A percentile compares a stretch with the other conserved stretches of the same genome.
Evolutionary conservation across 2,797 vertebrate genomes (phyloP).

Genomic region (Hafferia zeledoni): DNA sequence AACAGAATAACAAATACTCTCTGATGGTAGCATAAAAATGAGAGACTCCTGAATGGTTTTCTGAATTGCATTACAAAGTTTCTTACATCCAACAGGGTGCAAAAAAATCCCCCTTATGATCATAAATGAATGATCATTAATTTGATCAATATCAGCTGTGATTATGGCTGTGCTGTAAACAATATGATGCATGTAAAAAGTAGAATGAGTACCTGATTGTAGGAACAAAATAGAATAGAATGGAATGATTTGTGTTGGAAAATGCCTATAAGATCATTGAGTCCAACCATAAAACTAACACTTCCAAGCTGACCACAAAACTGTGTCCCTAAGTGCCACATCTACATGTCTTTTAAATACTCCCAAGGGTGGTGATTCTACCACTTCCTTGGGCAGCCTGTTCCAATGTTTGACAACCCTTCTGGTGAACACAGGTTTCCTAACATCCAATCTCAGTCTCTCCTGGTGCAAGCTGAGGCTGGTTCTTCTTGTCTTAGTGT

Average conservation of each 20-base stretch:
- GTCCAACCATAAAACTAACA: not conserved
- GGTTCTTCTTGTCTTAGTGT: not conserved
- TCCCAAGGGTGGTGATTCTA: not conserved
- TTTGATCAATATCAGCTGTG: slow-evolving; percentile 37
- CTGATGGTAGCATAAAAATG: not conserved
- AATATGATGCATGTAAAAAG: not conserved
- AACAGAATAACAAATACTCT: not conserved
- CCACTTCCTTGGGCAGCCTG: not conserved
- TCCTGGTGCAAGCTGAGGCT: not conserved
- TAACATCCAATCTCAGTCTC: not conserved
- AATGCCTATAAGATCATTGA: not conserved
- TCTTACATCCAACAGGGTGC: not conserved
- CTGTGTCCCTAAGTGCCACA: not conserved
- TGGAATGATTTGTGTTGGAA: not conserved
- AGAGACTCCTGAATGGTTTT: not conserved
- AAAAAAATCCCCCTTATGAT: not conserved
- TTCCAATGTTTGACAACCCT: not conserved
- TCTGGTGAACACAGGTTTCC: not conserved
- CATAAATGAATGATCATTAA: slow-evolving; percentile 34
- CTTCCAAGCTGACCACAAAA: not conserved
- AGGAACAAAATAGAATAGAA: not conserved
- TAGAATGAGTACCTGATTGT: slow-evolving; percentile 12
- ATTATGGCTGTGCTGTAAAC: slow-evolving; percentile 11
- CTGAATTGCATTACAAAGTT: not conserved
- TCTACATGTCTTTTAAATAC: not conserved